Conservation (phyloP, 2,113 vertebrate species). For the Accipiter cooperii region DNA sequence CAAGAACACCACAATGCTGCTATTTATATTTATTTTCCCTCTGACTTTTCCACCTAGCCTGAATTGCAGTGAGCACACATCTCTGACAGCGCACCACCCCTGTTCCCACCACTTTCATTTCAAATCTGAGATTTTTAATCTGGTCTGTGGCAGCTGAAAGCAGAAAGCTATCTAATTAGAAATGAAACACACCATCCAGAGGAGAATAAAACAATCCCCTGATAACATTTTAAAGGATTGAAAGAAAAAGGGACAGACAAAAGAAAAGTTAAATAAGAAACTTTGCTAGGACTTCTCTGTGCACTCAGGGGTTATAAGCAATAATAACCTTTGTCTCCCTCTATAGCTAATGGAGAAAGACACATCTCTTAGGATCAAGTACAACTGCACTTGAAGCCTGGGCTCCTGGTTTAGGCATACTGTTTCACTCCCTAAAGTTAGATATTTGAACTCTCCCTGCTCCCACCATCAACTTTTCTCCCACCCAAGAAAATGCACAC, state of each 20-base stretch:
- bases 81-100: neutral
- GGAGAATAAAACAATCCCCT: neutral
- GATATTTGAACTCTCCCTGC: neutral
- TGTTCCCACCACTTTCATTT: neutral
- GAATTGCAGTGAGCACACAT: neutral
- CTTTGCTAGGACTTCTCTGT: neutral
- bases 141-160: neutral
- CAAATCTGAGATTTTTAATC: neutral
- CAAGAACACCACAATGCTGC: neutral
- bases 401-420: neutral
- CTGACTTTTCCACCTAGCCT: neutral
- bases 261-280: neutral
- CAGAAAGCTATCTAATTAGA: neutral
- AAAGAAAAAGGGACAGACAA: neutral
- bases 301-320: neutral
- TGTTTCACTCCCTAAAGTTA: neutral
- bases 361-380: neutral
- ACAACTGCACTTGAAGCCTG: neutral
- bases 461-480: neutral
- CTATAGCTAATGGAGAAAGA: neutral
- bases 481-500: neutral
- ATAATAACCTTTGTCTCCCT: neutral
- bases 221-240: neutral
- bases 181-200: neutral
- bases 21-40: neutral